Evolutionary conservation across 2,113 vertebrate genomes (phyloP).

Genomic region (Barnardius zonarius): DNA sequence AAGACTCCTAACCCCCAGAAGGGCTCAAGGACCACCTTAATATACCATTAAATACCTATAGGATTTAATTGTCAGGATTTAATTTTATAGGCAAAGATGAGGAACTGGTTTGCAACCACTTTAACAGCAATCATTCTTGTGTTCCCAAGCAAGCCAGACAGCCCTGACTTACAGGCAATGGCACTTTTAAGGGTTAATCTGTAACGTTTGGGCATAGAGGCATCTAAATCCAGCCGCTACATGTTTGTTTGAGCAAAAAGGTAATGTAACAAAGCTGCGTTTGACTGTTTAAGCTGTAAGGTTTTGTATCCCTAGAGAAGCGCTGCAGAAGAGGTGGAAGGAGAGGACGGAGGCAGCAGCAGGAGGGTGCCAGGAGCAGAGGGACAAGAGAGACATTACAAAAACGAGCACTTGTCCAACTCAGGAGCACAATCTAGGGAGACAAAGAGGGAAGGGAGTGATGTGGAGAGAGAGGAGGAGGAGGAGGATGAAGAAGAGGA

Average conservation of each 20-base stretch:
- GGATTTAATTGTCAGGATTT: background rate
- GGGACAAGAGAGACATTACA: conserved; percentile 39
- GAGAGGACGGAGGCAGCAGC: fast-evolving
- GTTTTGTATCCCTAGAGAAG: conserved; percentile 67
- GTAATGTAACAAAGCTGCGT: background rate
- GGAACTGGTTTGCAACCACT: background rate
- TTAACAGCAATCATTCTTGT: background rate
- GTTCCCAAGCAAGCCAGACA: background rate
- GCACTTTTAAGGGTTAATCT: background rate
- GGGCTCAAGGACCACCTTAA: background rate
- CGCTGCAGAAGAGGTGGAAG: background rate
- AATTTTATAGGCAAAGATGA: background rate
- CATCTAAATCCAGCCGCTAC: background rate
- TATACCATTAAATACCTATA: background rate
- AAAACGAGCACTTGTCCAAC: conserved; percentile 48
- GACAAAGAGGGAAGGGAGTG: conserved; percentile 25
- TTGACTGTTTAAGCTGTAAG: conserved; percentile 29
- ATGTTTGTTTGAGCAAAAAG: background rate
- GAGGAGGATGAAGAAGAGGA: background rate
- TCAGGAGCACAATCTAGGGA: background rate
- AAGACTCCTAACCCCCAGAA: background rate
- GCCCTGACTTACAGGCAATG: background rate
- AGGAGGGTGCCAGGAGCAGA: background rate
- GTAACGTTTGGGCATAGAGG: background rate
- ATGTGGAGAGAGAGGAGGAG: conserved; percentile 49